Conservation (phyloP, 2,888 invertebrate species). For the Philonicus albiceps region DNA sequence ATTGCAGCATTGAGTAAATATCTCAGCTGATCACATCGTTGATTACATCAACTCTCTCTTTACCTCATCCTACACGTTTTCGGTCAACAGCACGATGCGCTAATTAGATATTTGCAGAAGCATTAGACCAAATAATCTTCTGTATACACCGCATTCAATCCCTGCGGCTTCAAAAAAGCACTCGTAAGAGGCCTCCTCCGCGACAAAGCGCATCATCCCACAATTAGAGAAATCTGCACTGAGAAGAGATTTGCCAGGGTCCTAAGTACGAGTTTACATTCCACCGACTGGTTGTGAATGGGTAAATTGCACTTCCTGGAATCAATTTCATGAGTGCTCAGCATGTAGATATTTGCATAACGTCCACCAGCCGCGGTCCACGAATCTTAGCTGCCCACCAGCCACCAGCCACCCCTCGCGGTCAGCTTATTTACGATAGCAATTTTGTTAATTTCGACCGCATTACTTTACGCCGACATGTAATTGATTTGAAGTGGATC, state of each 20-base stretch:
- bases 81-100: neutral
- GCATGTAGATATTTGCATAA: neutral
- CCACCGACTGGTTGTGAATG: neutral
- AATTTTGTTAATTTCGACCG: slow-evolving; percentile 4
- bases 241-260: neutral
- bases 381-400: neutral
- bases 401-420: neutral
- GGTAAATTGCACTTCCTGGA: neutral
- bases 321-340: neutral
- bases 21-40: neutral
- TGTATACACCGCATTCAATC: neutral
- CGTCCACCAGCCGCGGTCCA: neutral
- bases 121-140: neutral
- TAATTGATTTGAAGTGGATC: neutral
- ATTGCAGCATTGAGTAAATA: neutral
- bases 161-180: neutral
- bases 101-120: neutral
- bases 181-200: neutral
- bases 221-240: neutral
- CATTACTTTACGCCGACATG: slow-evolving; percentile 16
- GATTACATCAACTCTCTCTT: neutral
- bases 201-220: neutral
- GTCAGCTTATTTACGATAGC: neutral
- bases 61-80: neutral
- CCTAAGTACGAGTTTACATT: neutral